Evolutionary conservation across 2,113 vertebrate genomes (phyloP).

Genomic region (Rhodinocichla rosea): DNA sequence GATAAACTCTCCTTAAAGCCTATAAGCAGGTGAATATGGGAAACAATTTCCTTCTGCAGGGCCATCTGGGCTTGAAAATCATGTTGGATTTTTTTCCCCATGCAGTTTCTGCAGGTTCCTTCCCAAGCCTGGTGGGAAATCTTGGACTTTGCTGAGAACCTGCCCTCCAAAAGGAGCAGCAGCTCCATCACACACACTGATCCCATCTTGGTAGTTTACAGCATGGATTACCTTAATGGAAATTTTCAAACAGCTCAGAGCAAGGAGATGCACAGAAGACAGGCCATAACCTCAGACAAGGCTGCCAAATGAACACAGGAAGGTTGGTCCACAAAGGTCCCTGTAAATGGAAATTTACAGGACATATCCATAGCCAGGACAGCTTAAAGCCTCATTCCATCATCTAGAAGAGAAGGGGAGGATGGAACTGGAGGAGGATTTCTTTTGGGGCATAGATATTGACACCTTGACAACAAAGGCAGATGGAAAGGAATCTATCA

Average conservation of each 20-base stretch:
- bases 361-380: neutral
- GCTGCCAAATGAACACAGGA: neutral
- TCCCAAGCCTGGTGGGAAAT: neutral
- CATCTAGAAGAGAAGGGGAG: neutral
- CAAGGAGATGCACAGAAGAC: neutral
- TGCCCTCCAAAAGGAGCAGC: neutral
- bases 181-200: neutral
- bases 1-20: neutral
- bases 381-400: neutral
- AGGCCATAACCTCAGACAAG: neutral
- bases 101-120: neutral
- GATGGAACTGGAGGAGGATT: neutral
- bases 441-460: neutral
- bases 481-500: neutral
- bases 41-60: neutral
- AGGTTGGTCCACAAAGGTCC: neutral
- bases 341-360: neutral
- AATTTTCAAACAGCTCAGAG: neutral
- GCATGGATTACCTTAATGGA: neutral
- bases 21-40: neutral
- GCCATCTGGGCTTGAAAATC: neutral
- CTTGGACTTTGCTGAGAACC: neutral
- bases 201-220: neutral
- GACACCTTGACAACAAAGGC: neutral
- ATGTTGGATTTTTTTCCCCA: neutral